Base-by-base conservation (phyloP, 2,797 vertebrate species). In the Acipenser oxyrinchus region DNA sequence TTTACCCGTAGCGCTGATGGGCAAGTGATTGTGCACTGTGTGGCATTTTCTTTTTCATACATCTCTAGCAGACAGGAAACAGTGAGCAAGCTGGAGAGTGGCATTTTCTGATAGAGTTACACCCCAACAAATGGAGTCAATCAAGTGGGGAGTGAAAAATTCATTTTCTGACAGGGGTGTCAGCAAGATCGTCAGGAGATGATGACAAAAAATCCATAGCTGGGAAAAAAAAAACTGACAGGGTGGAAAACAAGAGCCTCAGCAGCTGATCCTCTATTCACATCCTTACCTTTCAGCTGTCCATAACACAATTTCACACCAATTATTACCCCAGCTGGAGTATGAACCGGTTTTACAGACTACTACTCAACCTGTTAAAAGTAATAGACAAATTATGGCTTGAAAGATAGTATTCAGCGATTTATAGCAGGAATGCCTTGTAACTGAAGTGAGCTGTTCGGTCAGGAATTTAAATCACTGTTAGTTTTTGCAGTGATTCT, bases 181-280 rank as follows among this genome's bases (percentile, higher is more conserved):
- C 90, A 85, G 89, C 77, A 75, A 84, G 84, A 89, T 85, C 90
- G 86, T 88, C 86, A 83, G 79, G 76, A 61, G 2, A 74, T 60
- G 82, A 85, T 89, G 91, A 89, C 91, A 91, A 88, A 83, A 93
- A 93, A 93, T 92, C 92, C 85, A 92, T 91, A 89, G 84, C 75
- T 66, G 81, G 5, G 37, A 37, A 37, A 37, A 37, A 37, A 37
- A 37, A 37, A 37, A 82, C 79, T 82, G 89, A 87, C 86, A 78
- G 86, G 76, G 88, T 89, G 88, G 90, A 90, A 92, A 90, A 90
- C 83, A 86, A 84, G 86, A 87, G 82, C 78, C 78, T 80, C 62
- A 69, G 48, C 77, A 79, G 83, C 80, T 77, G 81, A 82, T 86
- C 77, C 70, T 71, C 77, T 82, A 81, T 73, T 85, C 82, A 76